Evolutionary conservation across 2,888 invertebrate genomes (phyloP).

Genomic region (Mythimna loreyi): DNA sequence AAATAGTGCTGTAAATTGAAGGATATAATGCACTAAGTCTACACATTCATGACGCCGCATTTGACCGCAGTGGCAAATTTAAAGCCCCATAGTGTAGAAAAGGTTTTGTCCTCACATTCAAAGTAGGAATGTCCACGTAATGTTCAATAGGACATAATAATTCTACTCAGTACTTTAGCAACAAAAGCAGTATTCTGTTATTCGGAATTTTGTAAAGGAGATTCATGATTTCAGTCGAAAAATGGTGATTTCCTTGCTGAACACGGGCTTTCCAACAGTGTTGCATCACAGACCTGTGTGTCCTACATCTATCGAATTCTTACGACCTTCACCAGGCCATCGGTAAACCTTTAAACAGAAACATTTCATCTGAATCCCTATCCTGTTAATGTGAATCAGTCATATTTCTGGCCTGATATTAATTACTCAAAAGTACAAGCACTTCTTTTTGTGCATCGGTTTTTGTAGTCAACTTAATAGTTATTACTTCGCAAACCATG

Average conservation of each 20-base stretch:
- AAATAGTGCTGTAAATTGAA: constrained; percentile 42
- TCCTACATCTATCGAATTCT: too few species aligned
- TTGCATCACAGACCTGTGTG: too few species aligned
- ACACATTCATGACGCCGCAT: constrained; percentile 35
- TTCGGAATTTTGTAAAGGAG: too few species aligned
- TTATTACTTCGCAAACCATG: background rate
- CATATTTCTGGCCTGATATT: background rate
- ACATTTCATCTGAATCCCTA: background rate
- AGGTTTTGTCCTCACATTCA: background rate
- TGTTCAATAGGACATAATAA: background rate
- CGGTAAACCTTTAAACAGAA: too few species aligned
- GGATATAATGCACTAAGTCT: constrained; percentile 24
- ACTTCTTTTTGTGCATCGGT: too few species aligned
- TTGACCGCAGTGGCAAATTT: constrained; percentile 30
- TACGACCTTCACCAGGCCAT: too few species aligned
- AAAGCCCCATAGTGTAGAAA: constrained; percentile 12
- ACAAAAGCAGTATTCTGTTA: background rate
- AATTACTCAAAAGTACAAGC: too few species aligned
- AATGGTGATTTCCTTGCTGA: too few species aligned
- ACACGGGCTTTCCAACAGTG: too few species aligned
- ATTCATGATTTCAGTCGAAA: background rate
- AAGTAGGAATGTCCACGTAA: constrained; percentile 4
- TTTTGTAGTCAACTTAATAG: too few species aligned
- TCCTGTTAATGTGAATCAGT: too few species aligned
- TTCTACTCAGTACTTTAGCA: background rate